Evolutionary conservation across 2,888 invertebrate species (phyloP), one percentile per base, ranked within the genome.

Genomic region (Nemotelus pantherinus): DNA sequence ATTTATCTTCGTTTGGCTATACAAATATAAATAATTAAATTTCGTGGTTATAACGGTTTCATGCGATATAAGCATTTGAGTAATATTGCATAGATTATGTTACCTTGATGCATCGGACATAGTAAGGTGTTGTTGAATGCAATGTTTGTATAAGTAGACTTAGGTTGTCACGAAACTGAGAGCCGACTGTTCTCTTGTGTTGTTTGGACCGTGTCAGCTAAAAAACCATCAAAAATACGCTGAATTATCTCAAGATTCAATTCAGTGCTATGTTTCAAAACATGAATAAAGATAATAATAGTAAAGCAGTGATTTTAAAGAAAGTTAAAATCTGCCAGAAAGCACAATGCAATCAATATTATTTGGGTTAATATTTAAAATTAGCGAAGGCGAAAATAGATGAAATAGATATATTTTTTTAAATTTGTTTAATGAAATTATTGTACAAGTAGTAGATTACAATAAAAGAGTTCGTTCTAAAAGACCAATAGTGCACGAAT

Each of bases 81-180:
- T 9, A 53, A 53, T n/a, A 63, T n/a, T 2, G 47, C 64, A 10
- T 44, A 43, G 10, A 44, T 25, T 25, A 25, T 57, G 39, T 80
- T 80, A 87, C 87, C 84, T 99, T 99, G 84, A 99, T 98, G 86
- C 99, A 99, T 43, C 99, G 92, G 74, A 99, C 96, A 87, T 99
- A 99, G 88, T 99, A 99, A 0, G 99, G 99, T 0, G 97, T 97
- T 2, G 99, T 99, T 3, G 95, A 93, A 82, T 97, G 98, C 77
- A 99, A 88, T 0, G 98, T 98, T 2, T 91, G 87, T 94, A 98
- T 99, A 55, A 99, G 88, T 80, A 94, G 93, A n/a, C 93, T 94
- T 77, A 99, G 89, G 0, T 98, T 98, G 79, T 96, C 96, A 2
- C 98, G 91, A 88, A 99, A 99, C 89, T 98, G 95, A 0, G 94